Conservation (phyloP, 1,140 invertebrate species). For the Heliconius hermathena region DNA sequence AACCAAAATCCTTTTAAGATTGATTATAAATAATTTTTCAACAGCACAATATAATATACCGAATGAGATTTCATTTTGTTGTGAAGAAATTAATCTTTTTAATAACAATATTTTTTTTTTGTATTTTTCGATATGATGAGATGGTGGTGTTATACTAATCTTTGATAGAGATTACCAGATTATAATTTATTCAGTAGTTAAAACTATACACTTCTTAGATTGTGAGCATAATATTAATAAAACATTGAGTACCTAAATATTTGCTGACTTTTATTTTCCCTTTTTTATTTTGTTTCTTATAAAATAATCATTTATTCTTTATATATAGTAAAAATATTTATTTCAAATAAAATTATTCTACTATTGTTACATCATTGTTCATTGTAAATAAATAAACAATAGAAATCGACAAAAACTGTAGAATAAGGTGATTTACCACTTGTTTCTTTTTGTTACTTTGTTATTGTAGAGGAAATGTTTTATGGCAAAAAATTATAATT, state of each 20-base stretch:
- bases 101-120: background rate
- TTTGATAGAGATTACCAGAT: constrained; percentile 64
- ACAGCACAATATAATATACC: constrained; percentile 15
- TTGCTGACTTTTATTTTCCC: constrained; percentile 13
- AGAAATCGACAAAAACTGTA: no score
- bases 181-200: constrained; percentile 75
- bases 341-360: background rate
- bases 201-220: constrained; percentile 76
- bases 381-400: no score
- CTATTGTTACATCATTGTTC: no score
- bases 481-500: no score
- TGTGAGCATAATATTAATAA: constrained; percentile 76
- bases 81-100: background rate
- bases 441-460: no score
- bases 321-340: no score
- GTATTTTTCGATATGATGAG: constrained; percentile 6
- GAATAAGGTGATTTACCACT: no score
- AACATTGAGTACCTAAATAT: constrained; percentile 64
- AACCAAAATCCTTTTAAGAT: constrained; percentile 33
- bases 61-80: constrained; percentile 18
- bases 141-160: constrained; percentile 46
- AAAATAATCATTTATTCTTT: background rate
- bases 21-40: background rate
- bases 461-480: no score
- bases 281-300: background rate